Conservation (phyloP, 2,797 vertebrate species). For the Amblyraja radiata region DNA sequence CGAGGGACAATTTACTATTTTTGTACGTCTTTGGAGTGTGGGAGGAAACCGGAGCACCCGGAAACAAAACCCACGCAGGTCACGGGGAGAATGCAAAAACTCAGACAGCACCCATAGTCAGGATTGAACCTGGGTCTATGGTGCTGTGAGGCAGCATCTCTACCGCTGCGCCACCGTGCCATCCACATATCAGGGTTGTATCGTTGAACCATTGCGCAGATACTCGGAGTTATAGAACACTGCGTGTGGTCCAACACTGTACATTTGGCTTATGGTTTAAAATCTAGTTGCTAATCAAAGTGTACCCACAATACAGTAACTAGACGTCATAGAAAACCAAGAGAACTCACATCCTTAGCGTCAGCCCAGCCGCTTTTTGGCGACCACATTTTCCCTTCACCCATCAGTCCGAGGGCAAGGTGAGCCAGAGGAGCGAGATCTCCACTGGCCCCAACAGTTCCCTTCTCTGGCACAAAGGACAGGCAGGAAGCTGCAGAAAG, state of each 20-base stretch:
- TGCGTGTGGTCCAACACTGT: too few species aligned
- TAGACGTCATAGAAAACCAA: not conserved
- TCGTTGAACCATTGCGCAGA: not conserved
- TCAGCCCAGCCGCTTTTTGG: slow-evolving; percentile 39
- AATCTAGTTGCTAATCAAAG: not conserved
- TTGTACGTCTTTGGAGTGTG: too few species aligned
- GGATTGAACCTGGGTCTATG: too few species aligned
- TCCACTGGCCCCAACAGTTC: slow-evolving; percentile 38
- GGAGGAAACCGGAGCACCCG: too few species aligned
- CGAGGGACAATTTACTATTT: too few species aligned
- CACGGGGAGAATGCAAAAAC: too few species aligned
- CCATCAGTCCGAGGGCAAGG: slow-evolving; percentile 38
- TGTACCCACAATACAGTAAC: not conserved
- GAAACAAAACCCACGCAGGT: too few species aligned
- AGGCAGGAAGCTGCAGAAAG: slow-evolving; percentile 36
- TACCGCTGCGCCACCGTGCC: too few species aligned
- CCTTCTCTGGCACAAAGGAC: slow-evolving; percentile 40
- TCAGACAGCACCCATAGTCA: too few species aligned
- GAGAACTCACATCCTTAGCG: slow-evolving; percentile 36
- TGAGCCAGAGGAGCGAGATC: slow-evolving; percentile 39
- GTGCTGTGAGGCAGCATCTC: too few species aligned
- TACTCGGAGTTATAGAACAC: not conserved
- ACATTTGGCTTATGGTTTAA: not conserved
- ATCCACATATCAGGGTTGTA: too few species aligned
- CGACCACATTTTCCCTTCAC: slow-evolving; percentile 40